These are phyloP conservation scores for Ephialtes manifestator DNA, from an alignment of 2,888 invertebrate genomes.

Conservation along the genomic window DNA sequence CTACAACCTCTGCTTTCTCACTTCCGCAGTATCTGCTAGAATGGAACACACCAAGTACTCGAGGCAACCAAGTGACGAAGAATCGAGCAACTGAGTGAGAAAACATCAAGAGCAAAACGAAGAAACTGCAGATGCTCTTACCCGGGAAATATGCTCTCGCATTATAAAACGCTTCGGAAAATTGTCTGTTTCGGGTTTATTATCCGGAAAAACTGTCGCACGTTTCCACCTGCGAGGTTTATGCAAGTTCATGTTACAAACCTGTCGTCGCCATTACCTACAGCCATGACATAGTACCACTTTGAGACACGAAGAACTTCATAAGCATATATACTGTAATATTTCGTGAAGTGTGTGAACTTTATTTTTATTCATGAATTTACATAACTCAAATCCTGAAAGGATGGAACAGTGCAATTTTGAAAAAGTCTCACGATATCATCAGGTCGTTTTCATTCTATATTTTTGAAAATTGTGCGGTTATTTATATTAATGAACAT, in stretches of 20 bases:
- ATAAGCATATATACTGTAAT: neutral
- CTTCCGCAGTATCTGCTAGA: constrained; percentile 24
- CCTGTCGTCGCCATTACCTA: neutral
- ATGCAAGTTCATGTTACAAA: constrained; percentile 18
- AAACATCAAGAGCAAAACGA: constrained; percentile 50
- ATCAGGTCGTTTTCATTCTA: too few relatives aligned
- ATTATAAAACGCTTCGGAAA: constrained; percentile 77
- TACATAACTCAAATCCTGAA: too few relatives aligned
- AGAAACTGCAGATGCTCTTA: constrained; percentile 67
- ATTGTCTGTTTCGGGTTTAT: constrained; percentile 76
- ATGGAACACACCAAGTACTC: constrained; percentile 48
- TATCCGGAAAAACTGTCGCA: constrained; percentile 74
- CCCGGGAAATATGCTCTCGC: constrained; percentile 75
- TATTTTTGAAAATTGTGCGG: too few relatives aligned
- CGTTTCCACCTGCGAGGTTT: constrained; percentile 56
- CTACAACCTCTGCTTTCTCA: constrained; percentile 4
- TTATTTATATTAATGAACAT: too few relatives aligned
- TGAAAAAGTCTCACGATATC: too few relatives aligned
- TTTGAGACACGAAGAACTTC: neutral
- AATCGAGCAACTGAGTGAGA: constrained; percentile 55
- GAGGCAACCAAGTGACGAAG: constrained; percentile 61
- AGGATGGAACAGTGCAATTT: too few relatives aligned
- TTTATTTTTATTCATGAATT: too few relatives aligned
- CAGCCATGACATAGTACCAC: constrained; percentile 17
- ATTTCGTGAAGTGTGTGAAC: too few relatives aligned